These are phyloP conservation scores for Tyrannus savana DNA, from an alignment of 2,113 vertebrate species.

Conservation along the genomic window DNA sequence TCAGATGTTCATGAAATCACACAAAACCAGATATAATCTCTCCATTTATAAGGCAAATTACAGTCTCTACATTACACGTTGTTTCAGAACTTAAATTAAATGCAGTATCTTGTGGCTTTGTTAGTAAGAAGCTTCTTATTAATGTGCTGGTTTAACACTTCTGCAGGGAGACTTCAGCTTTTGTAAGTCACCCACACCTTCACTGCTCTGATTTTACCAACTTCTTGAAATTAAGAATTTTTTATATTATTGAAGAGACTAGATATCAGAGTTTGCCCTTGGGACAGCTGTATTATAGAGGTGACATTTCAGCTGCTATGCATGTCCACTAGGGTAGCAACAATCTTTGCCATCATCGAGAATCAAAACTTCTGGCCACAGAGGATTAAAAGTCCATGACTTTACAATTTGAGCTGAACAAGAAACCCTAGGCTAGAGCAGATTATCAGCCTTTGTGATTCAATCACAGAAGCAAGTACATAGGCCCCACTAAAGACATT, in stretches of 20 bases:
- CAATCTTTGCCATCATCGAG: background rate
- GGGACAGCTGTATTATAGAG: background rate
- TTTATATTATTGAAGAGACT: background rate
- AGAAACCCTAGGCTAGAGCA: background rate
- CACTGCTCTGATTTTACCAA: background rate
- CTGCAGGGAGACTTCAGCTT: background rate
- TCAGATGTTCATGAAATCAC: background rate
- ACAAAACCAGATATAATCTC: background rate
- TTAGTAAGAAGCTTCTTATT: background rate
- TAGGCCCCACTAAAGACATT: background rate
- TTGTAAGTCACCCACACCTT: background rate
- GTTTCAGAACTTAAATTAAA: background rate
- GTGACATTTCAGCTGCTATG: background rate
- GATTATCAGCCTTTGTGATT: background rate
- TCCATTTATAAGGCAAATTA: background rate
- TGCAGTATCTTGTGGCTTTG: background rate
- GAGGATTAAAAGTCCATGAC: background rate
- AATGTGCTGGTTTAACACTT: background rate
- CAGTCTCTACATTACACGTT: background rate
- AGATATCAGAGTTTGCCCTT: background rate
- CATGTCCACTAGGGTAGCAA: background rate
- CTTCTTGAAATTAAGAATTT: background rate
- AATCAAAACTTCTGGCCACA: background rate
- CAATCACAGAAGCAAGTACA: background rate
- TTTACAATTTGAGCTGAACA: background rate